Evolutionary conservation across 1,140 invertebrate species (phyloP).

Genomic region (Drosophila azteca): DNA sequence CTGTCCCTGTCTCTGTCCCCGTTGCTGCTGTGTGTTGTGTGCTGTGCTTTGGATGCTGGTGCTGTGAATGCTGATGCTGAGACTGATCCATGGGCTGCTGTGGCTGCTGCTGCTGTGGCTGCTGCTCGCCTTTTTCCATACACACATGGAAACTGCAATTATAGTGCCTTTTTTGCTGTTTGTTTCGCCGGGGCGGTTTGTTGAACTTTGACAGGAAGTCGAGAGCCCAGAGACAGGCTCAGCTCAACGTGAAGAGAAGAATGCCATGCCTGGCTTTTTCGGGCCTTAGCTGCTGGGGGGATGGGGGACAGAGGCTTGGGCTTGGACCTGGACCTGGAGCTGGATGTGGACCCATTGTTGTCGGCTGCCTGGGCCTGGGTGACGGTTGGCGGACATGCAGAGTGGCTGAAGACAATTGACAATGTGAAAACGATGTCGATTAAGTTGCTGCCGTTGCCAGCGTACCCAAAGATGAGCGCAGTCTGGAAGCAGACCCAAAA

Average conservation of each 20-base stretch:
- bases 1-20: too few relatives aligned
- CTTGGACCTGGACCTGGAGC: slow-evolving; percentile 1
- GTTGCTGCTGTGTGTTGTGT: slow-evolving; percentile 31
- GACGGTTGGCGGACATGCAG: slow-evolving; percentile 76
- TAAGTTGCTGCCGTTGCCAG: slow-evolving; percentile 74
- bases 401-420: slow-evolving; percentile 76
- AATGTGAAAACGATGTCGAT: slow-evolving; percentile 81
- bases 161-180: slow-evolving; percentile 46
- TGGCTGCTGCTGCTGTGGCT: slow-evolving; percentile 29
- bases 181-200: slow-evolving; percentile 74
- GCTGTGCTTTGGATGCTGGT: slow-evolving; percentile 37
- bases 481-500: background rate
- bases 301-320: background rate
- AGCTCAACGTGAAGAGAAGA: slow-evolving; percentile 53
- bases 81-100: slow-evolving; percentile 53
- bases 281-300: slow-evolving; percentile 27
- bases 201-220: slow-evolving; percentile 80
- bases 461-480: slow-evolving; percentile 20
- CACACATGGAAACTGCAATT: slow-evolving; percentile 72
- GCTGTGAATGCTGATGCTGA: slow-evolving; percentile 31
- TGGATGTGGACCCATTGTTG: slow-evolving; percentile 44
- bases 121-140: slow-evolving; percentile 78
- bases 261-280: slow-evolving; percentile 29
- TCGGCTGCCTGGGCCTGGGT: slow-evolving; percentile 34
- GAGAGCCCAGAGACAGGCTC: slow-evolving; percentile 63